These are phyloP conservation scores for Chloroceryle amazona DNA, from an alignment of 2,797 vertebrate species.

Conservation along the genomic window DNA sequence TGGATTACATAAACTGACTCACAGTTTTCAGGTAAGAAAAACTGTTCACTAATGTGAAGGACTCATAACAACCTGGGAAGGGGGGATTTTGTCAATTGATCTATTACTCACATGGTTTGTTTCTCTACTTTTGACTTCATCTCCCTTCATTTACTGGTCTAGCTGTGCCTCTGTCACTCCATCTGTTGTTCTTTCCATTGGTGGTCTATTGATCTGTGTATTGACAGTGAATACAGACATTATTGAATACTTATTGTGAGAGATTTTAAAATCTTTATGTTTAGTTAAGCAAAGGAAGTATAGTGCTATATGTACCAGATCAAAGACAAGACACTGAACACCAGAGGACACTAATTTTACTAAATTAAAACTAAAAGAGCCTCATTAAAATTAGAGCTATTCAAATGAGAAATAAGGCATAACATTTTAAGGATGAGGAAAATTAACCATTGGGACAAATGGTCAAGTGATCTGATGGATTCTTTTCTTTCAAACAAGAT, in stretches of 20 bases:
- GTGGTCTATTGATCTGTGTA: not conserved
- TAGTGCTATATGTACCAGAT: not conserved
- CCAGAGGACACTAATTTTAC: not conserved
- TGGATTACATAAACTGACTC: not conserved
- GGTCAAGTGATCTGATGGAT: not conserved
- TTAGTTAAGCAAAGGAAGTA: not conserved
- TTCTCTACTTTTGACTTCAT: not conserved
- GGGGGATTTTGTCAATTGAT: accelerated
- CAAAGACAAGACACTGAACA: not conserved
- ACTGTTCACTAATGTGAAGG: accelerated
- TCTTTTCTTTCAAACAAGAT: constrained; percentile 7
- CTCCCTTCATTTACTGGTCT: not conserved
- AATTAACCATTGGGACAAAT: not conserved
- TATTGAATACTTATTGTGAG: not conserved
- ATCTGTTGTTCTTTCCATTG: not conserved
- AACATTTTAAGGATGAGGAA: not conserved
- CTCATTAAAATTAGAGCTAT: constrained; percentile 13
- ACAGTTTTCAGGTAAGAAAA: not conserved
- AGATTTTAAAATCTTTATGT: not conserved
- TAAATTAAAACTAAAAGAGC: not conserved
- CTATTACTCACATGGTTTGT: not conserved
- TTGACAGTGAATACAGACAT: not conserved
- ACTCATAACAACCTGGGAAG: not conserved
- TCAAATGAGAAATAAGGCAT: constrained; percentile 21
- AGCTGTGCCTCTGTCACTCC: not conserved